Evolutionary conservation across 37 sponge, comb jelly and placozoan genomes (phyloP).

Genomic region (Chondrilla cf. caribensis): DNA sequence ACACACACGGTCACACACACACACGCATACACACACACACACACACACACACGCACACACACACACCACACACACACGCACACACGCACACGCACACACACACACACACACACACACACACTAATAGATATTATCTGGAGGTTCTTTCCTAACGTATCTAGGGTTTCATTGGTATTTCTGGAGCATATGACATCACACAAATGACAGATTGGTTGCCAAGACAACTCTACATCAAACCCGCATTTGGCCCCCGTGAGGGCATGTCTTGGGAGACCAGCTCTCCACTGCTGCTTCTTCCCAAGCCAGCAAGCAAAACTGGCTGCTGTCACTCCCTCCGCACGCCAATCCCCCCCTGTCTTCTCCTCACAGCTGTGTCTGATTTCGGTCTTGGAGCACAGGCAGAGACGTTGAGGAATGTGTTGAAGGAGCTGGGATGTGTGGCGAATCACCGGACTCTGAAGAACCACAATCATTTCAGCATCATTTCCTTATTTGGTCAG

Average conservation of each 20-base stretch:
- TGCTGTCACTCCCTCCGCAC: neutral
- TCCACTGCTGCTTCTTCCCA: neutral
- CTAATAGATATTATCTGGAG: too few species aligned
- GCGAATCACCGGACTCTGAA: neutral
- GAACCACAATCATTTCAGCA: constrained; percentile 8
- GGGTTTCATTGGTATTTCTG: constrained; percentile 10
- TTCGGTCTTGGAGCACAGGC: constrained; percentile 6
- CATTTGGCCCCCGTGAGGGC: neutral
- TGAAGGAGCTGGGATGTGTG: neutral
- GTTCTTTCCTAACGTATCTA: neutral
- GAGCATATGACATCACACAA: constrained; percentile 22
- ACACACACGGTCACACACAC: too few species aligned
- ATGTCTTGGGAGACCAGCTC: neutral
- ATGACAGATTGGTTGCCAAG: neutral
- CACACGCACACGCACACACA: too few species aligned
- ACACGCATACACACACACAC: too few species aligned
- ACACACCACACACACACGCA: too few species aligned
- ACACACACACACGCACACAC: too few species aligned
- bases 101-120: too few species aligned
- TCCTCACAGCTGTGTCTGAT: neutral
- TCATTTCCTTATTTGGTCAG: constrained; percentile 13
- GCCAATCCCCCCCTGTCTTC: neutral
- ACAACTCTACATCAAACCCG: constrained; percentile 12
- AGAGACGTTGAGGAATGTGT: neutral
- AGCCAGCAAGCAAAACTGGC: too few species aligned